phyloP scores from a whole-genome alignment of 2,888 invertebrate species.

The Ennomos erosarius region DNA sequence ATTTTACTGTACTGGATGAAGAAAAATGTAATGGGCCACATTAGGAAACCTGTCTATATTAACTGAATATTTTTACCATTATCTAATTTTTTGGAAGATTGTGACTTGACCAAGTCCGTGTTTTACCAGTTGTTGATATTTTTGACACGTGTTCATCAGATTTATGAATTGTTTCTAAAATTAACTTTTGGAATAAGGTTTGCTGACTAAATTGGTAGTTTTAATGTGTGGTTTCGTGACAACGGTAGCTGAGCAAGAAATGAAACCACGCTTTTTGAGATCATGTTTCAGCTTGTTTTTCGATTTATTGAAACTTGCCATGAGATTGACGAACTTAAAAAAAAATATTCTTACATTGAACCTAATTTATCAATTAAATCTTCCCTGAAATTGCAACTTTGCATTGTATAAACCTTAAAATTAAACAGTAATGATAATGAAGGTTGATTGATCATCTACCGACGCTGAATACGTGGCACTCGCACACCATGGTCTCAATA shows the following conservation, averaged over 20 bases:
- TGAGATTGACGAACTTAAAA: too few relatives aligned
- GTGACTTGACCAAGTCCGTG: conserved; percentile 2
- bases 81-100: not conserved
- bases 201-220: conserved; percentile 20
- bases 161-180: conserved; percentile 10
- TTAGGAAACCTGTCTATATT: too few relatives aligned
- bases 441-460: too few relatives aligned
- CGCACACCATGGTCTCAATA: not conserved
- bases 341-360: too few relatives aligned
- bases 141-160: conserved; percentile 11
- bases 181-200: conserved; percentile 21
- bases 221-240: conserved; percentile 18
- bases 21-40: too few relatives aligned
- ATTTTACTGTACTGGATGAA: too few relatives aligned
- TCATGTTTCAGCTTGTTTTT: conserved; percentile 5
- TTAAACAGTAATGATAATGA: too few relatives aligned
- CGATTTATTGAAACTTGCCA: too few relatives aligned
- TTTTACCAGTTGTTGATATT: conserved; percentile 2
- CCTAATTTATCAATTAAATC: too few relatives aligned
- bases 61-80: not conserved
- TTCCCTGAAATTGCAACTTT: too few relatives aligned
- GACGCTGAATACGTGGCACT: not conserved
- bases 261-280: not conserved
- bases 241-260: conserved; percentile 1
- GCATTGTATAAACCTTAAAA: too few relatives aligned